Evolutionary conservation across 2,888 invertebrate species (phyloP).

Genomic region (Tetramorium bicarinatum): DNA sequence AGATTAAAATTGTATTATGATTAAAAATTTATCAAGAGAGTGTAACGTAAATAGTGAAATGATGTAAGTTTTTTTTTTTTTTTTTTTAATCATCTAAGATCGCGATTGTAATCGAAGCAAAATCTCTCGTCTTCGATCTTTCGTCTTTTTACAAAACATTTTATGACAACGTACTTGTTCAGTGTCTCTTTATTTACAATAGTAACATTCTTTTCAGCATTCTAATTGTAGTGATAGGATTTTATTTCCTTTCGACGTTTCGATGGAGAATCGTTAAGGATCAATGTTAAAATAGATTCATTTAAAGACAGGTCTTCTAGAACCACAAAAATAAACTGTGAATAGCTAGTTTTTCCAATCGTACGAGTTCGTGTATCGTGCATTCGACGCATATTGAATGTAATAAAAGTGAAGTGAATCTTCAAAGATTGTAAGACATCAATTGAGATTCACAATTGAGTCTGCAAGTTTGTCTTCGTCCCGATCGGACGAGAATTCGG

Average conservation of each 20-base stretch:
- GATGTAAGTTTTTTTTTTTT: not conserved
- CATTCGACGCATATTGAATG: not conserved
- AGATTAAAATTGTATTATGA: not conserved
- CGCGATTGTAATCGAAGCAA: not conserved
- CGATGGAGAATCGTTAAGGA: no score
- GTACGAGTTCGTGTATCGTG: not conserved
- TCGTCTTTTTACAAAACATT: not conserved
- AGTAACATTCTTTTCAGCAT: not conserved
- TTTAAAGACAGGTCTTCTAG: not conserved
- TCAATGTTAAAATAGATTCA: not conserved
- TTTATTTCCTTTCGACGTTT: not conserved
- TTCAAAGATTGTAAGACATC: slow-evolving; percentile 16
- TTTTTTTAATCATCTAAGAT: not conserved
- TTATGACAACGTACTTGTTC: not conserved
- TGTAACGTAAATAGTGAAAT: not conserved
- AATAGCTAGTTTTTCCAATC: not conserved
- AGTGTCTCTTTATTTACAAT: not conserved
- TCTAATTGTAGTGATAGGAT: not conserved
- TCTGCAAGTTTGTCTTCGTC: slow-evolving; percentile 83
- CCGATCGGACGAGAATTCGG: slow-evolving; percentile 81
- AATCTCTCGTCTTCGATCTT: not conserved
- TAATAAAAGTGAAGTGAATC: not conserved
- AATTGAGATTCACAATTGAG: slow-evolving; percentile 83
- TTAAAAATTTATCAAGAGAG: not conserved
- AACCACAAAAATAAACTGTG: not conserved